Conservation (phyloP, 2,797 vertebrate genomes). For the Diglossa cyanea region DNA sequence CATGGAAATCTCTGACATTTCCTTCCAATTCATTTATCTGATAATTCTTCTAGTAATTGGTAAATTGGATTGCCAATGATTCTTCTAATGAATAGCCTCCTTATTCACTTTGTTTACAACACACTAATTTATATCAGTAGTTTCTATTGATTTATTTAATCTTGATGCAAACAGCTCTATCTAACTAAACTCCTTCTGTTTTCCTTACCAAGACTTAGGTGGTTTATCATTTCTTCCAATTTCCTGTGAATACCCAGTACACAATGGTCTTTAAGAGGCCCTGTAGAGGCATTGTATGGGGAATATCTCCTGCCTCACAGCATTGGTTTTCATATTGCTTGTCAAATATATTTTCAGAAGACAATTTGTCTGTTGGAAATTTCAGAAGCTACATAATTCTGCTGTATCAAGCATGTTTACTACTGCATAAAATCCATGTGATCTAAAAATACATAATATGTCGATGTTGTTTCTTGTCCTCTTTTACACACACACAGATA, state of each 20-base stretch:
- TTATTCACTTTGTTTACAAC: not conserved
- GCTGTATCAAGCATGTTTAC: not conserved
- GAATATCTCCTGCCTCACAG: not conserved
- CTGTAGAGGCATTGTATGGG: not conserved
- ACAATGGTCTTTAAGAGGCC: not conserved
- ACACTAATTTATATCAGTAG: not conserved
- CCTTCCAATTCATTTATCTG: not conserved
- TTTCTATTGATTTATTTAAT: not conserved
- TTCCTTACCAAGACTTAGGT: not conserved
- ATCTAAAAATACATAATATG: not conserved
- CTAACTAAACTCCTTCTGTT: not conserved
- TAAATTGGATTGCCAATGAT: not conserved
- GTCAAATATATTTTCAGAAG: not conserved
- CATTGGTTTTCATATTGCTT: not conserved
- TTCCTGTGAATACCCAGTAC: not conserved
- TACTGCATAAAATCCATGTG: not conserved
- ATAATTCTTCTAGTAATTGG: not conserved
- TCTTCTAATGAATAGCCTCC: not conserved
- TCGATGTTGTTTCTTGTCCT: not conserved
- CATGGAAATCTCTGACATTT: not conserved
- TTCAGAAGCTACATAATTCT: not conserved
- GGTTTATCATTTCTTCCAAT: not conserved
- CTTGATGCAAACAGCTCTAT: not conserved
- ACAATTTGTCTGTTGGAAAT: not conserved
- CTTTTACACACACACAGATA: not conserved